These are phyloP conservation scores for Philereme transversata DNA, from an alignment of 2,888 invertebrate species.

Conservation along the genomic window DNA sequence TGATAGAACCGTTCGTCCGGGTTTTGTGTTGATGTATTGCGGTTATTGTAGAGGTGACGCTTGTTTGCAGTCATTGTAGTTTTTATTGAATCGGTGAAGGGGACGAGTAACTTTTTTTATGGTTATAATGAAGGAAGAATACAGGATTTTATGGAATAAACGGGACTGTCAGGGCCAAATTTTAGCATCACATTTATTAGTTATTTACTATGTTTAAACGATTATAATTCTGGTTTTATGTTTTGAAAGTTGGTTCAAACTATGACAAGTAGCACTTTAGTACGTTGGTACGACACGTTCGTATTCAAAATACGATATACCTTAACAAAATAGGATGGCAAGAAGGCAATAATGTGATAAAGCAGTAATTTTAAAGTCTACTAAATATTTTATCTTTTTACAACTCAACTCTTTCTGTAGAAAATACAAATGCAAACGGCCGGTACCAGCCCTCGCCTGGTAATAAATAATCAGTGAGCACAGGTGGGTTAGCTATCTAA, in stretches of 20 bases:
- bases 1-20: constrained; percentile 11
- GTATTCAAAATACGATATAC: too few species aligned
- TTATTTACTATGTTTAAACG: too few species aligned
- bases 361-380: neutral
- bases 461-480: constrained; percentile 37
- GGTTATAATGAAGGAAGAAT: neutral
- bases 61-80: constrained; percentile 17
- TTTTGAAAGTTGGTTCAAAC: too few species aligned
- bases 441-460: constrained; percentile 20
- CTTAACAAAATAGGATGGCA: too few species aligned
- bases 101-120: neutral
- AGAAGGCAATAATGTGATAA: neutral
- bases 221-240: too few species aligned
- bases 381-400: constrained; percentile 1
- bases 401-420: constrained; percentile 10
- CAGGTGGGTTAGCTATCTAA: constrained; percentile 36
- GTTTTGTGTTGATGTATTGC: constrained; percentile 15
- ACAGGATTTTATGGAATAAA: too few species aligned
- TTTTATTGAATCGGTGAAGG: constrained; percentile 15
- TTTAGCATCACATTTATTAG: too few species aligned
- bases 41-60: constrained; percentile 7
- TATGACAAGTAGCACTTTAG: too few species aligned
- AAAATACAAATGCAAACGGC: constrained; percentile 12
- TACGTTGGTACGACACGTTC: too few species aligned
- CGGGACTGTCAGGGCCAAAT: too few species aligned